Evolutionary conservation across 2,797 vertebrate genomes (phyloP), one percentile per base, ranked within the genome.

Genomic region (Sebastes reedi): DNA sequence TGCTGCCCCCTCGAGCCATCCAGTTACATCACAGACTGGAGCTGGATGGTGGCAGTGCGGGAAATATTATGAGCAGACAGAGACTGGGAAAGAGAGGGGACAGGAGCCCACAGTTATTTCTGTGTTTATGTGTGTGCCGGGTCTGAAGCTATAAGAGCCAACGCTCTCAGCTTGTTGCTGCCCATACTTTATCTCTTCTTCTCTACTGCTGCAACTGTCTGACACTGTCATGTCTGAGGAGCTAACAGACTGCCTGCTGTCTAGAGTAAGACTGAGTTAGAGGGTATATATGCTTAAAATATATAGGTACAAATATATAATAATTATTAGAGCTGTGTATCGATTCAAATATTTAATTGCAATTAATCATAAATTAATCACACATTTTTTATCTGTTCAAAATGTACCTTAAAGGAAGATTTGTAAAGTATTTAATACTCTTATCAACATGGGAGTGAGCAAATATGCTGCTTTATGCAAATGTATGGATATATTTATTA

Each of bases 1-100:
- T 60, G 65, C 83, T 79, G 87, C 77, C 80, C 78, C 89, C 88
- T 79, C 59, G 1, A 88, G 91, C 89, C 67, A 0, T 64, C 62
- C n/a, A 52, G 72, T 84, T 67, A 73, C 66, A 90, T 91, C 79
- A 83, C 84, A 87, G 25, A 55, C 64, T 58, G 54, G 34, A 66
- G 67, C 36, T 65, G 65, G 18, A 72, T 66, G 77, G 65, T 81
- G 67, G 78, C 65, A 80, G 52, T 74, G 67, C 42, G 64, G 73
- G 11, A 71, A 75, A 68, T 62, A 60, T 81, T 62, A 77, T 77
- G 78, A 80, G 73, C 65, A 73, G 60, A 75, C 71, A 30, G 61
- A 60, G 56, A 70, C 42, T 46, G 42, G 42, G 50, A 72, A 24
- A 22, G 65, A 25, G 20, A 79, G 24, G 65, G 55, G 64, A 70